Evolutionary conservation across 2,888 invertebrate species (phyloP).

Genomic region (Tuberolachnus salignus): DNA sequence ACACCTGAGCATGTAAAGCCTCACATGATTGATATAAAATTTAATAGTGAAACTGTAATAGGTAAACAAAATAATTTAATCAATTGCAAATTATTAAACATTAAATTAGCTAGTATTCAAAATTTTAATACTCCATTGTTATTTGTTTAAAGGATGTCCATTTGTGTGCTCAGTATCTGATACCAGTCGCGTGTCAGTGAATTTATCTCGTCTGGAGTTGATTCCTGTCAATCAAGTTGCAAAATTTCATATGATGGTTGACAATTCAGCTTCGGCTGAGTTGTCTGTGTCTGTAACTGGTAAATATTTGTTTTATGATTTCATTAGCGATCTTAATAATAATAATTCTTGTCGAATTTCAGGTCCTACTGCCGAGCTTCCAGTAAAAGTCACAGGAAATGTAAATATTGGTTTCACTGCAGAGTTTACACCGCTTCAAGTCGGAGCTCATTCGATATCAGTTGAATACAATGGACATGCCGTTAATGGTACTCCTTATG

Average conservation of each 20-base stretch:
- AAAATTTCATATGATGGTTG: constrained; percentile 79
- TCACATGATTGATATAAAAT: constrained; percentile 93
- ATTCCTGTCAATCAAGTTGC: constrained; percentile 83
- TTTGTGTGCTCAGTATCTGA: constrained; percentile 85
- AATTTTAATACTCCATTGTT: constrained; percentile 12
- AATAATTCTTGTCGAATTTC: constrained; percentile 58
- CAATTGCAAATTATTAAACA: constrained; percentile 11
- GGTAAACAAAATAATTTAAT: constrained; percentile 63
- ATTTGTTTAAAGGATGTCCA: constrained; percentile 69
- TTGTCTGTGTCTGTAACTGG: constrained; percentile 84
- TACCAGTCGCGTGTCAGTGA: constrained; percentile 76
- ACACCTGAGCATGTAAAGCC: constrained; percentile 89
- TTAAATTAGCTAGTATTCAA: constrained; percentile 1
- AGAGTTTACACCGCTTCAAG: constrained; percentile 88
- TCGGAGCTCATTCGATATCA: constrained; percentile 90
- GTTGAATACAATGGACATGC: constrained; percentile 90
- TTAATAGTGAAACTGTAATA: constrained; percentile 91
- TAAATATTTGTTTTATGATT: constrained; percentile 58
- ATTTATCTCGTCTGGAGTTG: constrained; percentile 77
- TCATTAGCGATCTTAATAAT: background rate
- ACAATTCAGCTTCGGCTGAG: constrained; percentile 76
- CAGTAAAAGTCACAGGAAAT: constrained; percentile 87
- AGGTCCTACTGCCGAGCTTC: constrained; percentile 84
- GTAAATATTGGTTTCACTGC: constrained; percentile 86
- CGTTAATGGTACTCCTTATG: constrained; percentile 86